Evolutionary conservation across 2,113 vertebrate species (phyloP), one percentile per base, ranked within the genome.

Genomic region (Regulus satrapa): DNA sequence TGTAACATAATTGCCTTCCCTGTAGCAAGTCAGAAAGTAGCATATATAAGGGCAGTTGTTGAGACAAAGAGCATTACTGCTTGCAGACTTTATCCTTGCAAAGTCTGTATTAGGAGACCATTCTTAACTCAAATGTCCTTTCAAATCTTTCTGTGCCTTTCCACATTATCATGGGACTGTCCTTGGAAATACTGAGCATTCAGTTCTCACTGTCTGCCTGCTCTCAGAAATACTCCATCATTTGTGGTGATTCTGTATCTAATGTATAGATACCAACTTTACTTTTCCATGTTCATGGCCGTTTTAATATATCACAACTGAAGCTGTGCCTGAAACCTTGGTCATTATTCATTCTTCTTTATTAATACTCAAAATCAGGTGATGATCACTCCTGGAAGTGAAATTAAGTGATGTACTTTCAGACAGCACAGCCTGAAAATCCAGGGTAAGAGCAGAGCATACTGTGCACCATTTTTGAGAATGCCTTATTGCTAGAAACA

Each of bases 401-500:
- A 73, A 34, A 66, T 94, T 85, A 63, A 81, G 32, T 24, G 77
- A n/a, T 88, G 49, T 36, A 9, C 40, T 86, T 89, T 86, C 36
- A 49, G 16, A 8, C 9, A 62, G 24, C 12, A 51, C 72, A 69
- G 36, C 51, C 45, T 93, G 55, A n/a, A 43, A 55, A 23, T 80
- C 75, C 76, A 56, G 64, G 12, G n/a, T 34, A 88, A 24, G 36
- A 95, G 32, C 62, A 40, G 71, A 75, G 14, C 67, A 10, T 45
- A 18, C 32, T 46, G 21, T 89, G 41, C 52, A 75, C 10, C 38
- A 28, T 81, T 96, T 92, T 46, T 94, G 55, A 64, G 48, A 88
- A 64, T 28, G 10, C 6, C 7, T 92, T 85, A 88, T 92, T 97
- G 54, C 82, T 66, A 62, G 88, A 96, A 95, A 67, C 76, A 95